phyloP scores from a whole-genome alignment of 2,797 vertebrate genomes.

The Coranthus polyacanthus region DNA sequence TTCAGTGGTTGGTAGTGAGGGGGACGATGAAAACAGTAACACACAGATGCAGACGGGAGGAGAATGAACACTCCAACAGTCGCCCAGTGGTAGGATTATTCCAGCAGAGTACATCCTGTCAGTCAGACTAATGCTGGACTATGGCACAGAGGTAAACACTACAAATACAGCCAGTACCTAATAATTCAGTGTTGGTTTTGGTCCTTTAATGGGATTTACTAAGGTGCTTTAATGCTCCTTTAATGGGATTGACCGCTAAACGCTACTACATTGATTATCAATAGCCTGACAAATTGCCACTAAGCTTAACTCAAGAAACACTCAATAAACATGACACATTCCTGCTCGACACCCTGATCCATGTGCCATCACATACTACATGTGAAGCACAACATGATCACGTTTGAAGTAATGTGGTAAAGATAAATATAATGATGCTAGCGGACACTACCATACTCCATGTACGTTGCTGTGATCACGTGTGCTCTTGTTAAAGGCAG shows the following conservation, averaged over 20 bases:
- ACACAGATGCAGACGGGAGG: too few relatives aligned
- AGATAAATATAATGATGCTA: conserved; percentile 5
- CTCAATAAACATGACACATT: not conserved
- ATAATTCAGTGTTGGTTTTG: conserved; percentile 1
- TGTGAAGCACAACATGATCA: conserved; percentile 8
- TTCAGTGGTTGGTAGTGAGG: too few relatives aligned
- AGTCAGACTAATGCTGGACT: too few relatives aligned
- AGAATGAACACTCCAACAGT: too few relatives aligned
- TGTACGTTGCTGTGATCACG: not conserved
- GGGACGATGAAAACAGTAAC: too few relatives aligned
- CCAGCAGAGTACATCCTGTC: too few relatives aligned
- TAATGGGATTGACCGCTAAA: conserved; percentile 1
- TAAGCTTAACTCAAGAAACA: not conserved
- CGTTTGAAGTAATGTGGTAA: not conserved
- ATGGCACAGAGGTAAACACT: not conserved
- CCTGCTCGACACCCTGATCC: not conserved
- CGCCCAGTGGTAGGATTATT: too few relatives aligned
- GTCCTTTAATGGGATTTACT: conserved; percentile 13
- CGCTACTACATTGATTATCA: conserved; percentile 18
- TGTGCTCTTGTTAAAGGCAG: not conserved
- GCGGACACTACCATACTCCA: not conserved
- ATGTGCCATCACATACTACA: not conserved
- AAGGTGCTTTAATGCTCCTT: conserved; percentile 17
- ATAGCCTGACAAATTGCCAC: not conserved
- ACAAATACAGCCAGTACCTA: too few relatives aligned